These are phyloP conservation scores for Drosophila pandora DNA, from an alignment of 1,140 invertebrate genomes.

Conservation along the genomic window DNA sequence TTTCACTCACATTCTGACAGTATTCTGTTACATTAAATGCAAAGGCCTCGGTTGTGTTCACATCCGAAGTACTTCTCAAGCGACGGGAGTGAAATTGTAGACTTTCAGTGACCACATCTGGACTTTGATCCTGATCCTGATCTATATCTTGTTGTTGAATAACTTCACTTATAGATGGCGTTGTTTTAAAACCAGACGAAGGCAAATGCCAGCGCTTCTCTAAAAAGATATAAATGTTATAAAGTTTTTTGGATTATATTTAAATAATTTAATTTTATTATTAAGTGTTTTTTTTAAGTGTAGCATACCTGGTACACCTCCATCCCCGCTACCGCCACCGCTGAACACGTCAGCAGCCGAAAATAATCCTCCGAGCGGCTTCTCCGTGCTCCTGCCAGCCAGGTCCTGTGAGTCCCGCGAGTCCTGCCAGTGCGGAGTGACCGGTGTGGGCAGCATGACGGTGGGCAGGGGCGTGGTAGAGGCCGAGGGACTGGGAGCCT, in stretches of 20 bases:
- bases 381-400: background rate
- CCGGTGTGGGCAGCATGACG: slow-evolving; percentile 35
- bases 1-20: slow-evolving; percentile 71
- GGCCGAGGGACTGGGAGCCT: background rate
- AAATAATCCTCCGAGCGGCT: slow-evolving; percentile 15
- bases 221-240: slow-evolving; percentile 6
- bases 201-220: slow-evolving; percentile 46
- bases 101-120: slow-evolving; percentile 37
- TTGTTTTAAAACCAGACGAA: slow-evolving; percentile 40
- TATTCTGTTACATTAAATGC: slow-evolving; percentile 76
- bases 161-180: slow-evolving; percentile 43
- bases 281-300: background rate
- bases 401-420: slow-evolving; percentile 1
- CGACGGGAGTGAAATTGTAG: slow-evolving; percentile 57
- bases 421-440: slow-evolving; percentile 38
- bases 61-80: slow-evolving; percentile 33
- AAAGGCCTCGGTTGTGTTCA: slow-evolving; percentile 38
- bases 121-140: background rate
- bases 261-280: background rate
- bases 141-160: slow-evolving; percentile 20
- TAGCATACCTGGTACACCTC: slow-evolving; percentile 59
- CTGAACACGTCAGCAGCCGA: slow-evolving; percentile 3
- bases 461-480: slow-evolving; percentile 25
- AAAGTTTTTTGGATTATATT: background rate
- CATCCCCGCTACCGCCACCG: slow-evolving; percentile 51